A percentile compares a stretch with the other conserved stretches of the same genome.
Evolutionary conservation across 2,797 vertebrate species (phyloP).

Genomic region (Erethizon dorsatum): DNA sequence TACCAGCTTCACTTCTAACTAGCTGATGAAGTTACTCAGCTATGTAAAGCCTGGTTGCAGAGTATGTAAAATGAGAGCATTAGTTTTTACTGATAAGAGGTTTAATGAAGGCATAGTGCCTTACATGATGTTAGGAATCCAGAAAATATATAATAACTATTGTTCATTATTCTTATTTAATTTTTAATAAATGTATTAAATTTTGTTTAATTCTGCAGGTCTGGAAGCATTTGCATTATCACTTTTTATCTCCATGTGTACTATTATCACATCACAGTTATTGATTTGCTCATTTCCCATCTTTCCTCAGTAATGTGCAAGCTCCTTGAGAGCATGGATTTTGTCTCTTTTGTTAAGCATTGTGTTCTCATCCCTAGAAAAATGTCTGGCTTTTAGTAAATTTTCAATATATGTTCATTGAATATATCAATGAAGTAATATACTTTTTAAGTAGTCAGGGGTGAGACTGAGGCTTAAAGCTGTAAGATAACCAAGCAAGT

Average conservation of each 20-base stretch:
- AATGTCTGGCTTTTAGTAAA: not conserved
- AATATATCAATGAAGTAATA: conserved; percentile 69
- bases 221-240: not conserved
- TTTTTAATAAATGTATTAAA: not conserved
- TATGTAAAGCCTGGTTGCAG: not conserved
- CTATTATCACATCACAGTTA: not conserved
- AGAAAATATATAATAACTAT: not conserved
- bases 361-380: not conserved
- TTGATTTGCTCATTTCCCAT: not conserved
- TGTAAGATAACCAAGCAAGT: not conserved
- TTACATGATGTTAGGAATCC: conserved; percentile 29
- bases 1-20: not conserved
- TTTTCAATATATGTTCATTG: conserved; percentile 8
- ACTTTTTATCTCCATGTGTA: not conserved
- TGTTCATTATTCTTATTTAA: conserved; percentile 11
- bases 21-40: not conserved
- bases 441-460: conserved; percentile 48
- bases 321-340: not conserved
- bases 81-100: not conserved
- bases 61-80: not conserved
- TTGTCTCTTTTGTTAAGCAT: not conserved
- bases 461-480: conserved; percentile 22
- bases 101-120: not conserved
- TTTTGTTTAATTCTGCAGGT: not conserved
- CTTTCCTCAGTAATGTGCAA: not conserved